Base-by-base conservation (phyloP, 2,113 vertebrate genomes). In the Corythoichthys haematopterus region DNA sequence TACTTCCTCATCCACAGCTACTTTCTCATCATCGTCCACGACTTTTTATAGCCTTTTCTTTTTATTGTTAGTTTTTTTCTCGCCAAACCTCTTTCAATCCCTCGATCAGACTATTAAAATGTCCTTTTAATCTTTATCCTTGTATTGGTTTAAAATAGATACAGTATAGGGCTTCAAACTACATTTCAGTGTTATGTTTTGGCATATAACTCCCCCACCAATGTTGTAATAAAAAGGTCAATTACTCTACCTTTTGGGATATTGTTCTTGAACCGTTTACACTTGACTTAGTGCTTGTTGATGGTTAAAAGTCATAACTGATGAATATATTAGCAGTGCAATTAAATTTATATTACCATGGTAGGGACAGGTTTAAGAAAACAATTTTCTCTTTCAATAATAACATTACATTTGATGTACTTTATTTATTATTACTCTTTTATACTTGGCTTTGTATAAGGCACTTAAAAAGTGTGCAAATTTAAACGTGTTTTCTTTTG, bases 1-100 rank as follows among this genome's bases (percentile, higher is more conserved):
- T 59, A 75, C 67, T 74, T 66, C 64, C 16, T 80, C 55, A 63
- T 70, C 51, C 35, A 15, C 14, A 20, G 58, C 15, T 56, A 52
- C 12, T 66, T 65, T 68, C 50, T 37, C 60, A 72, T 47, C 46
- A 59, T 36, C 15, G 12, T 53, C 20, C 8, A 45, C 6, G 36
- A 4, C 38, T 52, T 66, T 71, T 58, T 15, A n/a, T 4, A 16
- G 16, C 4, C 3, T 10, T 35, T 55, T n/a, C 1, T 47, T 53
- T 36, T 20, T 37, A 38, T 6, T 48, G 33, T 13, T 16, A 28
- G 56, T 37, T 4, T 11, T 8, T 12, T 10, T 36, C 5, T 40
- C 47, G 28, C 4, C 20, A 13, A 35, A 36, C 20, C 37, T 35
- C 6, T 48, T 28, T 40, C 38, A 40, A 40, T 60, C 1, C 68